A percentile compares a stretch with the other conserved stretches of the same genome.
Conservation (phyloP, 1,140 invertebrate species). For the Adoxophyes honmai region DNA sequence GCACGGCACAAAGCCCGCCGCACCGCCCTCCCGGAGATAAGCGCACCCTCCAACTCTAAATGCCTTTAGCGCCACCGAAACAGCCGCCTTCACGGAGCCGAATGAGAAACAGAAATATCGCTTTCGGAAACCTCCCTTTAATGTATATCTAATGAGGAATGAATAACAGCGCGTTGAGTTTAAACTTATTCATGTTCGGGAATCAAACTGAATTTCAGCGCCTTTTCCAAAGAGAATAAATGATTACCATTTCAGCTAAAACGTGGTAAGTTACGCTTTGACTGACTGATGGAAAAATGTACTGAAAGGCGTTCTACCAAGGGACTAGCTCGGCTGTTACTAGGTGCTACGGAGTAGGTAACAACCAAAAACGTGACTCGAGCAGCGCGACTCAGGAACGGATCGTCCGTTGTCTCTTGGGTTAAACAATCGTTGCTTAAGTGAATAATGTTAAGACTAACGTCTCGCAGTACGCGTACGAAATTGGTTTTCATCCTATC, state of each 20-base stretch:
- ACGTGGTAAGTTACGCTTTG: background rate
- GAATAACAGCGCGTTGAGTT: constrained; percentile 34
- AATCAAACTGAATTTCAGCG: constrained; percentile 36
- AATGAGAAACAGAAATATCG: constrained; percentile 44
- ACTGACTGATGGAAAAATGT: background rate
- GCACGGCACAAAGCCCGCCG: constrained; percentile 41
- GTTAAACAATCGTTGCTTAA: no score
- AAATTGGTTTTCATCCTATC: no score
- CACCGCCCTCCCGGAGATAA: constrained; percentile 38
- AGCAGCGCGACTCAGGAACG: no score
- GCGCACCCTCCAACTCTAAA: constrained; percentile 48
- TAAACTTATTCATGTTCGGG: constrained; percentile 27
- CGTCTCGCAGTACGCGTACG: no score
- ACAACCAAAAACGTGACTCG: no score
- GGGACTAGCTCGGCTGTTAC: no score
- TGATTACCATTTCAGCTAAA: constrained; percentile 7
- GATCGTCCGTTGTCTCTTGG: no score
- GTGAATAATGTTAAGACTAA: no score
- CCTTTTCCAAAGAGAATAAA: constrained; percentile 25
- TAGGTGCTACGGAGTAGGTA: no score
- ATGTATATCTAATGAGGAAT: constrained; percentile 44
- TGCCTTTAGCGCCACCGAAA: constrained; percentile 41
- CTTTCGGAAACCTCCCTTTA: constrained; percentile 30
- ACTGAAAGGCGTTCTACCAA: no score
- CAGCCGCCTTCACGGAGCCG: constrained; percentile 31